Base-by-base conservation (phyloP, 2,888 invertebrate species). In the Luperina testacea region DNA sequence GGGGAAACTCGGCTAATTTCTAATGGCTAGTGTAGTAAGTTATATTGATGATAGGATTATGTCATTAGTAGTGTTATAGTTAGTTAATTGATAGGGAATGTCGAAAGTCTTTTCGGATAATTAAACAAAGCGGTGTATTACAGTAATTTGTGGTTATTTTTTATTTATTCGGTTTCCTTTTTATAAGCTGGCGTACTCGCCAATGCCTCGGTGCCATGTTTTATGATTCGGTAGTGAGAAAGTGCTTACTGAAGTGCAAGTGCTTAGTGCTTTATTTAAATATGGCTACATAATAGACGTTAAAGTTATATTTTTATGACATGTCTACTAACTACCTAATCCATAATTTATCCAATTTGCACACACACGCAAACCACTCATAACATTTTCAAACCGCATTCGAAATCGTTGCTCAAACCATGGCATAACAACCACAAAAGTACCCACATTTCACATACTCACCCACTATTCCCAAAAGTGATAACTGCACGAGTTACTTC, bases 1-100 rank as follows among this genome's bases (percentile, higher is more conserved):
- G 73, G 75, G 81, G 75, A 77, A 83, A 82, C 81, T 82, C 77
- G 87, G 51, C 59, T 83, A 75, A 75, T 86, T 85, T 82, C 80
- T 82, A 82, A 80, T 84, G 45, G 59, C 17, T 65, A 27, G 15
- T 81, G 78, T 72, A 78, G 63, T 78, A 67, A 83, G 65, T n/a
- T 72, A 24, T 64, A 38, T 51, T 64, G 42, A 61, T 13, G 51
- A 2, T 48, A 59, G 13, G 4, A 7, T 80, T 82, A 82, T 70
- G 80, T 82, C 72, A 84, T 72, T 70, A 15, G 15, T 27, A 17
- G 7, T 64, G 32, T 24, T n/a, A 51, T 59, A 53, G 7, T 59
- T 78, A 63, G 63, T 64, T 78, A 64, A 72, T 72, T 78, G 45
- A 32, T 65, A 70, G 20, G 53, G 64, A 32, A 59, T 65, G 38